These are phyloP conservation scores for Caenorhabditis virilis DNA, from an alignment of 2,888 invertebrate species.

Conservation along the genomic window DNA sequence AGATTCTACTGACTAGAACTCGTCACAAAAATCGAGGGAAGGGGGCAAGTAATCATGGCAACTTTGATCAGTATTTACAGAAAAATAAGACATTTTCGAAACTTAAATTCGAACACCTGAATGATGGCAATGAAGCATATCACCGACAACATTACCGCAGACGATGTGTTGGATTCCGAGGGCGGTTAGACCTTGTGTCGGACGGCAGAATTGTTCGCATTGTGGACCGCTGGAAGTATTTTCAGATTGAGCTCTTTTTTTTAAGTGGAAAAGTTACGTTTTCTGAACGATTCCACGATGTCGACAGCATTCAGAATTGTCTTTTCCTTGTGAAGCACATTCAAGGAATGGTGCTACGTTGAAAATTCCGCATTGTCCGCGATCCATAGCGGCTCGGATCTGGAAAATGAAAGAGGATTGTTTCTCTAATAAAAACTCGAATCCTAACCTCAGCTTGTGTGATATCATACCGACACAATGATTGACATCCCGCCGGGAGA, in stretches of 20 bases:
- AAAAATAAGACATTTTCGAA: too few relatives aligned
- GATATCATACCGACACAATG: slow-evolving; percentile 64
- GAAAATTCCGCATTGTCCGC: slow-evolving; percentile 62
- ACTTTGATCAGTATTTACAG: too few relatives aligned
- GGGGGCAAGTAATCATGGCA: too few relatives aligned
- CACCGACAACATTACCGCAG: slow-evolving; percentile 60
- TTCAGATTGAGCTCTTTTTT: neutral
- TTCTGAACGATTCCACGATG: slow-evolving; percentile 53
- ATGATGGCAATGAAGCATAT: slow-evolving; percentile 64
- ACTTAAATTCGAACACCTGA: slow-evolving; percentile 53
- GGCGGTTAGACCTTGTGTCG: slow-evolving; percentile 48
- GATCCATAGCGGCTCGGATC: slow-evolving; percentile 62
- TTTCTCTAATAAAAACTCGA: neutral
- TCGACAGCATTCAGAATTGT: slow-evolving; percentile 62
- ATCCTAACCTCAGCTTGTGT: slow-evolving; percentile 57
- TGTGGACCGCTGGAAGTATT: slow-evolving; percentile 63
- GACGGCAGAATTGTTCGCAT: slow-evolving; percentile 64
- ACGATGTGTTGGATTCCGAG: slow-evolving; percentile 64
- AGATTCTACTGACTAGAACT: too few relatives aligned
- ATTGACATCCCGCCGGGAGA: slow-evolving; percentile 60
- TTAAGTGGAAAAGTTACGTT: slow-evolving; percentile 53
- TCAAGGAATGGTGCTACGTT: slow-evolving; percentile 65
- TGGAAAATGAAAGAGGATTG: slow-evolving; percentile 11
- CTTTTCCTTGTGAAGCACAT: slow-evolving; percentile 61
- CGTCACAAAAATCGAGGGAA: too few relatives aligned